Base-by-base conservation (phyloP, 2,888 invertebrate genomes). In the Embidobia sp. region DNA sequence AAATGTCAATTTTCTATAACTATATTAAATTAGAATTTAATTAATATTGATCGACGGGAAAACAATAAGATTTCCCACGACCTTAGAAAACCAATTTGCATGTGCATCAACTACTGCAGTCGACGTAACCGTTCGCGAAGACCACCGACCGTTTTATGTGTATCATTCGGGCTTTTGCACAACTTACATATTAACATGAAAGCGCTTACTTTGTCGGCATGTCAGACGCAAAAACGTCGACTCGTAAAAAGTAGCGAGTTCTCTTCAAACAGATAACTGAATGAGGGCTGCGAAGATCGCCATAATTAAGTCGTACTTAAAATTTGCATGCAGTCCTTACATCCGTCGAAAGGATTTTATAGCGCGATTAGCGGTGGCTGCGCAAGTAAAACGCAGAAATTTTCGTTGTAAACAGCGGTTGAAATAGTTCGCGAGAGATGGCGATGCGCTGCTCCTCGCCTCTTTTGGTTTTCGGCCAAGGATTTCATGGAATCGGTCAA, bases 291-390 rank as follows among this genome's bases (percentile, higher is more conserved):
- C 42, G 55, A 63, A 75, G 72, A 69, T 69, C 69, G 64, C 69
- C 76, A 70, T 79, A 76, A 79, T 79, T 76, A 79, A 79, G 78
- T 79, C 75, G 76, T 79, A 79, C 69, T 79, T 73, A 79, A 79
- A 79, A 79, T 79, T 73, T 73, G 75, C 73, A 75, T 76, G 67
- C 69, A 72, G 53, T 67, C 67, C 72, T 75, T 66, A 61, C 70
- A 72, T 72, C 51, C 61, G 61, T 46, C 48, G 59, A 66, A 59
- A 66, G 64, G 59, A 77, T 77, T 77, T 77, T 77, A 77, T 72
- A 77, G 70, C 70, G 46, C 64, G 66, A 59, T 66, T 66, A 74
- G 61, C 46, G 61, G 46, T 44, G 61, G 8, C 10, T 40, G 53
- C 51, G n/a, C n/a, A n/a, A n/a, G n/a, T n/a, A 53, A 53, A 53